Conservation (phyloP, 2,797 vertebrate genomes). For the Pangasius krempfi region DNA sequence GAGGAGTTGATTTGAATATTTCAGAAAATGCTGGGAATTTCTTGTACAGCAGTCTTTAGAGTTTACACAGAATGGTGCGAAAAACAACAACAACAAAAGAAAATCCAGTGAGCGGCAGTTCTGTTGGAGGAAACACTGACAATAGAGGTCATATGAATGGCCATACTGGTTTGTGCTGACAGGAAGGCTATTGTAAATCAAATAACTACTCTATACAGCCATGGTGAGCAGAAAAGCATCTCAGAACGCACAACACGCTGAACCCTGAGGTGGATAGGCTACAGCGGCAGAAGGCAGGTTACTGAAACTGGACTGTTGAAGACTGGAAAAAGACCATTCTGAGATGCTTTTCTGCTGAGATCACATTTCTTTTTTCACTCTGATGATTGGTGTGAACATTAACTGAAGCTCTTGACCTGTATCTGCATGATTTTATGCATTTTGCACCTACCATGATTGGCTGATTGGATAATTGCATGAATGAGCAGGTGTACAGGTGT, state of each 20-base stretch:
- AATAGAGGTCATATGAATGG: background rate
- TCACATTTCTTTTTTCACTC: background rate
- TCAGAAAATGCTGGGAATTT: background rate
- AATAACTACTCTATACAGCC: background rate
- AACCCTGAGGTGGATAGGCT: background rate
- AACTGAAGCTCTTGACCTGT: background rate
- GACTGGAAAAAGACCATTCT: background rate
- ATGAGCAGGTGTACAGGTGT: background rate
- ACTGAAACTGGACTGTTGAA: too few species aligned
- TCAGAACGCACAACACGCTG: background rate
- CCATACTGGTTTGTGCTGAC: too few species aligned
- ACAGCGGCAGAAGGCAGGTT: too few species aligned
- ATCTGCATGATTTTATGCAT: background rate
- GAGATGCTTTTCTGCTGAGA: background rate
- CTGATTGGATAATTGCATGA: background rate
- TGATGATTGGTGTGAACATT: background rate
- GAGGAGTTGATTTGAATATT: background rate
- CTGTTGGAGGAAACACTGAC: background rate
- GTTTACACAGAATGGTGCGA: background rate
- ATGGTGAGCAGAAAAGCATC: background rate
- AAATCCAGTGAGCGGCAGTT: too few species aligned
- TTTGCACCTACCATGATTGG: background rate
- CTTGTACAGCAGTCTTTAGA: background rate
- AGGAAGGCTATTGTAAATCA: background rate
- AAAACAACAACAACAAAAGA: background rate